phyloP scores from a whole-genome alignment of 2,797 vertebrate species.

The Fringilla coelebs region DNA sequence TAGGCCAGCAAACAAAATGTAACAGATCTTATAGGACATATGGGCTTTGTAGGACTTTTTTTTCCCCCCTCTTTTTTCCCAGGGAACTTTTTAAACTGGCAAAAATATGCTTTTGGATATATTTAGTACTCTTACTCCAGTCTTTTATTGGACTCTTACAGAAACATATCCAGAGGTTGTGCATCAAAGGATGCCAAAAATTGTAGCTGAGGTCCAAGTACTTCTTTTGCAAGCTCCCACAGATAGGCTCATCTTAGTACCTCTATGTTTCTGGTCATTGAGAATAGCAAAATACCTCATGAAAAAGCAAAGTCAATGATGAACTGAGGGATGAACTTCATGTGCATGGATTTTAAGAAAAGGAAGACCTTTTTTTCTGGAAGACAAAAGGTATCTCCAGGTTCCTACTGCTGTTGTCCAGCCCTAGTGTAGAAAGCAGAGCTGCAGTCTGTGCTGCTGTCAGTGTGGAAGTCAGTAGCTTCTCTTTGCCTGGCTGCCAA shows the following conservation, averaged over 20 bases:
- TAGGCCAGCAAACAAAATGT: not conserved
- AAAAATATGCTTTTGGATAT: not conserved
- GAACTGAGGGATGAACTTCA: not conserved
- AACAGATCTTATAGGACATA: not conserved
- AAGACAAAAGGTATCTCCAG: not conserved
- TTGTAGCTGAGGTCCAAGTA: not conserved
- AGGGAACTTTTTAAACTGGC: not conserved
- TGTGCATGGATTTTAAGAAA: not conserved
- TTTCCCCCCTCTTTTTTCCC: fast-evolving
- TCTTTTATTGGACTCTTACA: not conserved
- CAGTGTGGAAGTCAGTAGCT: not conserved
- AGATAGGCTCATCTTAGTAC: not conserved
- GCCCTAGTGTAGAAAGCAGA: not conserved
- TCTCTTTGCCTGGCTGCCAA: not conserved
- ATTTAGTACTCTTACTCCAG: not conserved
- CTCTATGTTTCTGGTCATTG: not conserved
- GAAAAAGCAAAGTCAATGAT: not conserved
- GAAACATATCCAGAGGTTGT: not conserved
- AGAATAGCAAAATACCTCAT: not conserved
- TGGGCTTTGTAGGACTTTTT: not conserved
- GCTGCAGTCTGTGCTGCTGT: not conserved
- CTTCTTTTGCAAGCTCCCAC: not conserved
- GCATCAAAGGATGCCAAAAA: not conserved
- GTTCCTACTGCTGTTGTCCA: not conserved
- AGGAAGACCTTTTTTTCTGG: not conserved